Conservation (phyloP, 2,888 invertebrate species). For the Rotaria macrura region DNA sequence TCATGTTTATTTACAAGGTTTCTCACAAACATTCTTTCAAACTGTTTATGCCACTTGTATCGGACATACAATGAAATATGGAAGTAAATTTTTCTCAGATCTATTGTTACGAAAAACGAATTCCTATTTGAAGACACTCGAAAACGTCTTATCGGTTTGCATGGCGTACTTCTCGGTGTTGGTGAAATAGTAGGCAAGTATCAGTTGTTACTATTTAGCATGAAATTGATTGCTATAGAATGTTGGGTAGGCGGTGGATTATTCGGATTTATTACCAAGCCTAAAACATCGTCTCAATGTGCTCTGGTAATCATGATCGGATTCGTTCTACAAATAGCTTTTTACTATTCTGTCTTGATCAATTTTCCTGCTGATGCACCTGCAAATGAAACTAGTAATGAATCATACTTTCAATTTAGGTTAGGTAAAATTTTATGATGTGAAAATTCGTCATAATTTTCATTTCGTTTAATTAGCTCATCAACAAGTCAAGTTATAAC, state of each 20-base stretch:
- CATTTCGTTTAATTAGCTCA: slow-evolving; percentile 40
- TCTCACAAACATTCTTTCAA: slow-evolving; percentile 85
- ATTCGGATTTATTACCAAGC: not conserved
- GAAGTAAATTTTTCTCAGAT: not conserved
- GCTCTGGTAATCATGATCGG: not conserved
- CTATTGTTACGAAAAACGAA: too few relatives aligned
- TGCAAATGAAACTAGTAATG: slow-evolving; percentile 57
- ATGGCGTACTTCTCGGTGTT: not conserved
- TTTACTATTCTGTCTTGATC: slow-evolving; percentile 74
- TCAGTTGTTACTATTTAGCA: not conserved
- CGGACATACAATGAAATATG: slow-evolving; percentile 56
- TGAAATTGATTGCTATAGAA: not conserved
- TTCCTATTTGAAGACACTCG: not conserved
- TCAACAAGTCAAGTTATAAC: slow-evolving; percentile 60
- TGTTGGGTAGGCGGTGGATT: not conserved
- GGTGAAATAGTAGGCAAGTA: not conserved
- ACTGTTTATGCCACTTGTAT: slow-evolving; percentile 87
- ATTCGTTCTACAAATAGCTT: slow-evolving; percentile 59
- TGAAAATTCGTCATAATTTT: too few relatives aligned
- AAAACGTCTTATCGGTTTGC: not conserved
- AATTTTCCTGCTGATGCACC: slow-evolving; percentile 75
- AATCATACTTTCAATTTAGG: slow-evolving; percentile 55
- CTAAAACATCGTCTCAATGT: not conserved
- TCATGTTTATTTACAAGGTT: too few relatives aligned
- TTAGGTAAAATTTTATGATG: slow-evolving; percentile 38